Evolutionary conservation across 2,113 vertebrate genomes (phyloP).

Genomic region (Mirounga angustirostris): DNA sequence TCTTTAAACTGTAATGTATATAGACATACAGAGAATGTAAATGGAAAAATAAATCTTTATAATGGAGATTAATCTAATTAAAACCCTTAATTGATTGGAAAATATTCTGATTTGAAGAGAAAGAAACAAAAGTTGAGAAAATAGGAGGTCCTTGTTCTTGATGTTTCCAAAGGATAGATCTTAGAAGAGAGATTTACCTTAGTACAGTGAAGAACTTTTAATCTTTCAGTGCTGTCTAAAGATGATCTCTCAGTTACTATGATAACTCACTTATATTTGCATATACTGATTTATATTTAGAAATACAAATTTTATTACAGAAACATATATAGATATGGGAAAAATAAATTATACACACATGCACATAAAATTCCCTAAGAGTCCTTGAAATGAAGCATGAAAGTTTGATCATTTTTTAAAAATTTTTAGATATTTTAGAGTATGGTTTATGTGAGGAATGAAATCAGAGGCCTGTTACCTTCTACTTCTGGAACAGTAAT

Average conservation of each 20-base stretch:
- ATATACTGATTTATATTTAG: slow-evolving; percentile 34
- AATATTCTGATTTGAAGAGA: slow-evolving; percentile 6
- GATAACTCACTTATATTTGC: neutral
- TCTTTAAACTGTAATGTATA: neutral
- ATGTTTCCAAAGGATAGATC: neutral
- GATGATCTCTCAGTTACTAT: neutral
- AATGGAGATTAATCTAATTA: neutral
- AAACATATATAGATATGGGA: neutral
- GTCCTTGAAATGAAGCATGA: neutral
- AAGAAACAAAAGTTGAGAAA: slow-evolving; percentile 7
- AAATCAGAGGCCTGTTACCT: neutral
- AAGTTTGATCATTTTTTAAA: neutral
- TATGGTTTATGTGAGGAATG: slow-evolving; percentile 6
- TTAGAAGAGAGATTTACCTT: neutral
- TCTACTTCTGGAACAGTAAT: neutral
- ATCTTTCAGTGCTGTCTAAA: neutral
- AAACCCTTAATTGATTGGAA: slow-evolving; percentile 12
- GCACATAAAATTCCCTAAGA: slow-evolving; percentile 13
- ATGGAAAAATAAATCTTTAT: neutral
- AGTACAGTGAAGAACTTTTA: neutral
- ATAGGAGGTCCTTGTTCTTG: neutral
- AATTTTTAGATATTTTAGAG: slow-evolving; percentile 39
- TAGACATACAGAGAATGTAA: neutral
- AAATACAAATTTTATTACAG: slow-evolving; percentile 12
- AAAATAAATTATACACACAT: neutral